Base-by-base conservation (phyloP, 2,113 vertebrate genomes). In the Anarhynchus alexandrinus region DNA sequence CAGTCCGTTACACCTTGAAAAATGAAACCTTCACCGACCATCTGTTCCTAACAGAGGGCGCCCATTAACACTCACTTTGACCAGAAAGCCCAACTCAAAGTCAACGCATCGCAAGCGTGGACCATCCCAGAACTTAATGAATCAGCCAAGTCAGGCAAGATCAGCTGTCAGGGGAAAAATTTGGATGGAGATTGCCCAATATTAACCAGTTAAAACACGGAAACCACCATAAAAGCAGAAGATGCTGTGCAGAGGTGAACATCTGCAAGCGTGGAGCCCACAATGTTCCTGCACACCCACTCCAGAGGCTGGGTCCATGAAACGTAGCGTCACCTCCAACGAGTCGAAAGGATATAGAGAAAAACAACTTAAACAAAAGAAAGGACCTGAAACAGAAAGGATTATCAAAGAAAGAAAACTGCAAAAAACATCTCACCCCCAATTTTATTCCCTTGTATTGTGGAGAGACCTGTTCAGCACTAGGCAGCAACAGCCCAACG, bases 1-100 rank as follows among this genome's bases (percentile, higher is more conserved):
- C 71, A 92, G 57, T 45, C 80, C 45, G 19, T 38, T 94, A 81
- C 2, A 4, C 57, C 83, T 92, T 84, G 88, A 96, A 95, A 95
- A 94, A 90, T 45, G 23, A 47, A 83, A 81, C 65, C 40, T 88
- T 91, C 84, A 61, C 73, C 79, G 66, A 51, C 94, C 94, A 96
- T 95, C 92, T 94, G 95, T 80, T 94, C 90, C 82, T 52, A 70
- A 42, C n/a, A 90, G n/a, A 86, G 55, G 70, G 67, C 6, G 10
- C 16, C 69, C 85, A 42, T 83, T 40, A 92, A 34, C 1, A 18
- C 36, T n/a, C 9, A 1, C 64, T 94, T 93, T 47, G 61, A 49
- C 57, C 64, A 84, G 40, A 64, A 86, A 90, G 3, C 34, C 58
- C 65, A 59, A 34, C 26, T 83, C 57, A 47, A 83, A 83, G 47